These are phyloP conservation scores for Orbicella faveolata DNA, from an alignment of 64 coral and sea anemone species.

Conservation along the genomic window DNA sequence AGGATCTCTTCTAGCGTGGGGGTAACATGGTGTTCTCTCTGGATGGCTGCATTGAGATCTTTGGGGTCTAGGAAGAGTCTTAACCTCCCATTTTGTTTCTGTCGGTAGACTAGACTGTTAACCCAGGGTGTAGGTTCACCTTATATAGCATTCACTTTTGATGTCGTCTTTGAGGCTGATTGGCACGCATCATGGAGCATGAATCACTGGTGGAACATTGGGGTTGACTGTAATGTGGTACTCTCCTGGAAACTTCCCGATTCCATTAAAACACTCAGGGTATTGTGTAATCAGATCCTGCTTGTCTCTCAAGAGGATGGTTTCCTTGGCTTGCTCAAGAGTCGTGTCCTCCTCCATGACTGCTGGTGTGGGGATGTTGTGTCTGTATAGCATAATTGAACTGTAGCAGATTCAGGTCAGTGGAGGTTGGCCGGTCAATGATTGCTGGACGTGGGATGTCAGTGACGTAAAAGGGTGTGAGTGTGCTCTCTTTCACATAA, in stretches of 20 bases:
- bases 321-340: not conserved
- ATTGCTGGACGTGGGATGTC: slow-evolving; percentile 25
- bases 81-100: too few species aligned
- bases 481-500: not conserved
- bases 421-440: not conserved
- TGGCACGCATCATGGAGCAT: not conserved
- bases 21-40: too few species aligned
- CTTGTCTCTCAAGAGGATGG: too few species aligned
- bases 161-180: slow-evolving; percentile 24
- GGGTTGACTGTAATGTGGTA: not conserved
- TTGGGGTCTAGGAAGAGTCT: too few species aligned
- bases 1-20: too few species aligned
- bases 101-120: too few species aligned
- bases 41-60: too few species aligned
- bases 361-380: not conserved
- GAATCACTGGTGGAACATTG: slow-evolving; percentile 34
- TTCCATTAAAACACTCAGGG: too few species aligned
- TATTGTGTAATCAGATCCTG: too few species aligned
- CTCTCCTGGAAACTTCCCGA: too few species aligned
- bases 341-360: not conserved
- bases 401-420: too few species aligned
- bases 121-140: slow-evolving; percentile 10
- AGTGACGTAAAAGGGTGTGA: slow-evolving; percentile 54
- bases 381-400: not conserved
- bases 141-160: slow-evolving; percentile 23